Evolutionary conservation across 2,888 invertebrate species (phyloP), one percentile per base, ranked within the genome.

Genomic region (Allophyes oxyacanthae): DNA sequence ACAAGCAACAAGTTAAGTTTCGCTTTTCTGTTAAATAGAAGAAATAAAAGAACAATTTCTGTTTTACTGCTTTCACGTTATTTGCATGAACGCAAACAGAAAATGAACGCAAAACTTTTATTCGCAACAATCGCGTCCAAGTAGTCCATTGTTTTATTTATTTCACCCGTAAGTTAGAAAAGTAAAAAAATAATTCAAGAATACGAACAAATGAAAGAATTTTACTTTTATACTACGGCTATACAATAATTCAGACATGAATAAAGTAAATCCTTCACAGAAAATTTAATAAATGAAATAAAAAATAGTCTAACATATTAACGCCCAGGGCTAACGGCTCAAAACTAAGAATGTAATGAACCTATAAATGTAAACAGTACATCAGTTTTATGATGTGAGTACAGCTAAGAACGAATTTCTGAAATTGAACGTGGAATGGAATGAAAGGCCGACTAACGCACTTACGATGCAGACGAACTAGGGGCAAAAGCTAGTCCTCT

Each of bases 231-330:
- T 36, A 36, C 14, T 53, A 38, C 34, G 38, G 28, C n/a, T 33
- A 51, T 70, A 54, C 40, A 69, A 68, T 61, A 59, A 73, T 73
- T 64, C 45, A 56, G 42, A 40, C 38, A 54, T 36, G n/a, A n/a
- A n/a, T n/a, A n/a, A n/a, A n/a, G n/a, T 20, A 20, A 2, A 4
- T 20, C 20, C 4, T 20, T 3, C 20, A 3, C 4, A 20, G 2
- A 3, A 20, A 20, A 20, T 20, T 20, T 3, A 20, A 20, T 4
- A 20, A 20, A 20, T 4, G 4, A 20, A 20, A 20, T 20, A 4
- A n/a, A n/a, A n/a, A n/a, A 20, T 20, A 3, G 20, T 3, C 20
- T 20, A 4, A 20, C 4, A 20, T 20, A 20, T 20, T 2, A 20
- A 20, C 2, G 2, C 4, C 20, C 4, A 20, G 20, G 4, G 2